phyloP scores from a whole-genome alignment of 2,888 invertebrate species.

The Troides aeacus region DNA sequence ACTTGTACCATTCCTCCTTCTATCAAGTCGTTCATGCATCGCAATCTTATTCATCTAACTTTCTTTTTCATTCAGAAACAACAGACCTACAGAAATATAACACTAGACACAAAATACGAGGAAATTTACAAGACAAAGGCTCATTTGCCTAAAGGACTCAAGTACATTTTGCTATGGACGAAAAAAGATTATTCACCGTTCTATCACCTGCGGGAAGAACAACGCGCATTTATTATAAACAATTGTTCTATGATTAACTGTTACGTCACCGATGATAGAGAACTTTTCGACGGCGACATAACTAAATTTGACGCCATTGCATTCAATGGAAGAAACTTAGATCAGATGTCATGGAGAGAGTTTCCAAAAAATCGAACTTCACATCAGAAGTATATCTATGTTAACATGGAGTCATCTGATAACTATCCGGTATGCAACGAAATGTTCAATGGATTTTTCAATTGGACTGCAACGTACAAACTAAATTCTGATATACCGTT shows the following conservation, averaged over 20 bases:
- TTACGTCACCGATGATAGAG: slow-evolving; percentile 53
- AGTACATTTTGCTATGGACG: slow-evolving; percentile 66
- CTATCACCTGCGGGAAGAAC: slow-evolving; percentile 52
- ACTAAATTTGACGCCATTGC: slow-evolving; percentile 60
- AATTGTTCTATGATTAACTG: slow-evolving; percentile 62
- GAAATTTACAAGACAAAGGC: slow-evolving; percentile 55
- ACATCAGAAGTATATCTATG: slow-evolving; percentile 64
- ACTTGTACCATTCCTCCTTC: no score
- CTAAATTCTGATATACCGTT: slow-evolving; percentile 64
- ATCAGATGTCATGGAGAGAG: slow-evolving; percentile 28
- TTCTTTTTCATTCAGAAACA: no score
- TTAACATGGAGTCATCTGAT: slow-evolving; percentile 66
- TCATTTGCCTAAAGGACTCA: slow-evolving; percentile 50
- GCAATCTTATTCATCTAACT: no score
- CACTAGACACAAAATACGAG: slow-evolving; percentile 53
- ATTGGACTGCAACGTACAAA: slow-evolving; percentile 69
- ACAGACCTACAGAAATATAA: slow-evolving; percentile 41
- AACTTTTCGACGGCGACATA: slow-evolving; percentile 49
- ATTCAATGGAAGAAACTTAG: slow-evolving; percentile 61
- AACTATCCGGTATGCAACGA: slow-evolving; percentile 58
- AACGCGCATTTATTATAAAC: slow-evolving; percentile 55
- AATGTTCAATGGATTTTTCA: slow-evolving; percentile 62
- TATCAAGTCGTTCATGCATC: no score
- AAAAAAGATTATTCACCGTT: slow-evolving; percentile 52
- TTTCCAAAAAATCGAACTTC: slow-evolving; percentile 50